Evolutionary conservation across 2,888 invertebrate species (phyloP), one percentile per base, ranked within the genome.

Genomic region (Morpho deidamia): DNA sequence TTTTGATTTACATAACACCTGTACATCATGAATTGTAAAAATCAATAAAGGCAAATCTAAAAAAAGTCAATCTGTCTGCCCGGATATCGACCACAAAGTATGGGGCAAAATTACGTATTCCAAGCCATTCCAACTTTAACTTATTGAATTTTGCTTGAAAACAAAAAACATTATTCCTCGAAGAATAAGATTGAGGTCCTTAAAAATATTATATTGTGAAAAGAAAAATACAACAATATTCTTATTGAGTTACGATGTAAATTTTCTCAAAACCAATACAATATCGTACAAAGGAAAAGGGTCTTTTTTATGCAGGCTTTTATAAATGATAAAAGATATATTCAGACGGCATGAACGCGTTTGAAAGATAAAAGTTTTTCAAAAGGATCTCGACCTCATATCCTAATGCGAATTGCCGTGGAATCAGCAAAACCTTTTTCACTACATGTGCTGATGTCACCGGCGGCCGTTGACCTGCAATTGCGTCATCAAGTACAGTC

Each of bases 401-500:
- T 45, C 49, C 51, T 50, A 59, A 59, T 52, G 56, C 51, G 56
- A 56, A 41, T 49, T 54, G 43, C 51, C 42, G 50, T 38, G 38
- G 56, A 55, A 55, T 51, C 46, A 47, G 54, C 47, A 54, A 55
- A 51, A 55, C 55, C 47, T 53, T 49, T 53, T 56, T 41, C 35
- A 49, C 35, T 38, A 52, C 44, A 52, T 51, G 55, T 49, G 49
- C 56, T 55, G 61, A 59, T 67, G 68, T 68, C 67, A 63, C 63
- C 52, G 53, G 52, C 58, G 68, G 66, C 38, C 66, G 54, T 60
- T 56, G 64, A 67, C 65, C 66, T 55, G 56, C 52, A 50, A 56
- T 68, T 66, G 62, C 66, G 63, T 68, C 65, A 65, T 49, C 40
- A 47, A 42, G 59, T 61, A 66, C 67, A 64, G 55, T 59, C 64